phyloP scores from a whole-genome alignment of 2,888 invertebrate species.

The Macrosoma leucophasiata region DNA sequence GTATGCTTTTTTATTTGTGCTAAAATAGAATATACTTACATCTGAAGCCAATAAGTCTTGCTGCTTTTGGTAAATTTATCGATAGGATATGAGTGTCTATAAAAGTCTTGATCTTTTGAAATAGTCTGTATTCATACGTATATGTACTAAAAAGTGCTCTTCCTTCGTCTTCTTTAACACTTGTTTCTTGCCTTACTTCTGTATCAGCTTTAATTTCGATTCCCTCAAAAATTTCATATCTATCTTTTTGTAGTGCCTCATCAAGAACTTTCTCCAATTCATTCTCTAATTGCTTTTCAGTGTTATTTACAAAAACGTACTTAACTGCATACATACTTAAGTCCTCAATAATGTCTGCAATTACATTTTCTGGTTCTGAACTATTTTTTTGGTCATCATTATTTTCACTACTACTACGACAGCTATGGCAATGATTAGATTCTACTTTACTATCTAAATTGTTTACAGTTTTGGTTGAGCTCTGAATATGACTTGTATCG shows the following conservation, averaged over 20 bases:
- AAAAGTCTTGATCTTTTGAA: conserved; percentile 76
- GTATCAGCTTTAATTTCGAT: conserved; percentile 51
- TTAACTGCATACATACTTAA: conserved; percentile 45
- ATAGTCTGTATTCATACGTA: conserved; percentile 70
- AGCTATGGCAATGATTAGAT: conserved; percentile 64
- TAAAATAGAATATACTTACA: conserved; percentile 58
- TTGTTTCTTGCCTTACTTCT: conserved; percentile 21
- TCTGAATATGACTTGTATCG: conserved; percentile 41
- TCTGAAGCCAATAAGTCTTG: conserved; percentile 77
- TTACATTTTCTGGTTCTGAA: conserved; percentile 24
- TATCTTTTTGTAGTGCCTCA: conserved; percentile 70
- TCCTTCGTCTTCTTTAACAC: conserved; percentile 33
- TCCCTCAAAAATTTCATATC: conserved; percentile 75
- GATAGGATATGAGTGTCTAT: conserved; percentile 77
- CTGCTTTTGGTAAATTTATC: conserved; percentile 80
- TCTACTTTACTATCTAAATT: conserved; percentile 56
- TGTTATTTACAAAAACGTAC: conserved; percentile 50
- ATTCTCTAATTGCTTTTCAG: conserved; percentile 56
- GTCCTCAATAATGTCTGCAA: conserved; percentile 46
- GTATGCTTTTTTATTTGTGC: too few relatives aligned
- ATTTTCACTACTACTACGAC: conserved; percentile 51
- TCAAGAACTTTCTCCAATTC: conserved; percentile 76
- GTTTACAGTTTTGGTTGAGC: conserved; percentile 50
- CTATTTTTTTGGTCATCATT: conserved; percentile 25
- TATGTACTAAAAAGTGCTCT: conserved; percentile 57